Percentiles rank a stretch among this genome's conserved stretches.
Conservation (phyloP, 2,888 invertebrate genomes). For the Vandiemenella viatica region DNA sequence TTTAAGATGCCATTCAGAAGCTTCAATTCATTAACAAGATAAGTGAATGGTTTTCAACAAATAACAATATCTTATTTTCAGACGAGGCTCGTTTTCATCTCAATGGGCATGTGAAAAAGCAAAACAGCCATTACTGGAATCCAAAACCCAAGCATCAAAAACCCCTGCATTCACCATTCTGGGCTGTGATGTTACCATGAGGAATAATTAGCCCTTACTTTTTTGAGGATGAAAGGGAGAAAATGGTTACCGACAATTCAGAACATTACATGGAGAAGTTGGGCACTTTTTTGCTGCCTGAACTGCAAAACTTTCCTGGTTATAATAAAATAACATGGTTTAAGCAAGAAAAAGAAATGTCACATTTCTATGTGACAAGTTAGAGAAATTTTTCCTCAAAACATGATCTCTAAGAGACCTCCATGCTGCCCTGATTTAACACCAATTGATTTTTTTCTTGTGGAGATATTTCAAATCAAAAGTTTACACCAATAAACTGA, state of each 20-base stretch:
- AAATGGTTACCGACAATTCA: neutral
- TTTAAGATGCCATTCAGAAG: neutral
- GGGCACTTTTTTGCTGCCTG: neutral
- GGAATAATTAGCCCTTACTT: neutral
- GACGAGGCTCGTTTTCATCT: neutral
- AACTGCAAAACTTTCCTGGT: neutral
- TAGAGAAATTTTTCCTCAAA: neutral
- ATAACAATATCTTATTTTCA: neutral
- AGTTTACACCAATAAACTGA: conserved; percentile 2
- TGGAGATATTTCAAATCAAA: conserved; percentile 1
- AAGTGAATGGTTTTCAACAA: neutral
- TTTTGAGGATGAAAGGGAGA: neutral
- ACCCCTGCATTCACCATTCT: neutral
- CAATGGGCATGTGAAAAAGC: neutral
- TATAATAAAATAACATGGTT: neutral
- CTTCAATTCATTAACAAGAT: neutral
- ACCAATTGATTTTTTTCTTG: neutral
- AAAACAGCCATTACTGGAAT: neutral
- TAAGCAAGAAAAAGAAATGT: too few species aligned
- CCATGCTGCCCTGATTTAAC: conserved; percentile 1
- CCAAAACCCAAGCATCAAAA: neutral
- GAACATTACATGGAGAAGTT: neutral
- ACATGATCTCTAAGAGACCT: neutral
- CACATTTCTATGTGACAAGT: neutral
- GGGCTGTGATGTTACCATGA: neutral